Base-by-base conservation (phyloP, 2,797 vertebrate species). In the Hypotaenidia philippensis region DNA sequence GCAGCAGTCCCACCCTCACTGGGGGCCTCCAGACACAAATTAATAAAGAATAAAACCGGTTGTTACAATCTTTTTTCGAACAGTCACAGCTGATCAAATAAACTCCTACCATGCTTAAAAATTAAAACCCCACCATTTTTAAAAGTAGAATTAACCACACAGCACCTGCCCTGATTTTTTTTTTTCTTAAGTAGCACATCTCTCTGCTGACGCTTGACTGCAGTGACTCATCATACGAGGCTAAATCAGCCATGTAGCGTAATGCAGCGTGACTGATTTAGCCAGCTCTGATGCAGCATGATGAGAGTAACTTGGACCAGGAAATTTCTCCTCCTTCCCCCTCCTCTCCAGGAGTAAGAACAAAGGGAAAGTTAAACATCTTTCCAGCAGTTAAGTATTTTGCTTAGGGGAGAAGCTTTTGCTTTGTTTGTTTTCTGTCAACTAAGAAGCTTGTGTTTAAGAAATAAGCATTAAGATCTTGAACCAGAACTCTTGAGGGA, bases 201-300 rank as follows among this genome's bases (percentile, higher is more conserved):
- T 94, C 91, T 94, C 66, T 91, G 92, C 88, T 96, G 95, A 96
- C 57, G 88, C 84, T 72, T 90, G 88, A 92, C 94, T 94, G 66
- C 93, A 89, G 92, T 97, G 96, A 97, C 95, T 97, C 97, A 97
- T 97, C 97, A 96, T 25, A 89, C 0, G 41, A 94, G 91, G 90
- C 77, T 92, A 95, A 95, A 97, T 96, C 94, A 94, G 93, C 90
- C 94, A 76, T 94, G 92, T 57, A 94, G 80, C 45, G 60, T 96
- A 97, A 95, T 94, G 93, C 94, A 93, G 94, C 52, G 13, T 97
- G 95, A 93, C 94, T 94, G 93, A 96, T 96, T 95, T 81, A 95
- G 80, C 91, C 90, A 78, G 71, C 83, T 97, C 92, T 96, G 93
- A 91, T 96, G 94, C 95, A 96, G 90, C 86, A 65, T 14, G 83